A percentile compares a stretch with the other conserved stretches of the same genome.
Evolutionary conservation across 2,888 invertebrate genomes (phyloP).

Genomic region (Scaptomyza parva): DNA sequence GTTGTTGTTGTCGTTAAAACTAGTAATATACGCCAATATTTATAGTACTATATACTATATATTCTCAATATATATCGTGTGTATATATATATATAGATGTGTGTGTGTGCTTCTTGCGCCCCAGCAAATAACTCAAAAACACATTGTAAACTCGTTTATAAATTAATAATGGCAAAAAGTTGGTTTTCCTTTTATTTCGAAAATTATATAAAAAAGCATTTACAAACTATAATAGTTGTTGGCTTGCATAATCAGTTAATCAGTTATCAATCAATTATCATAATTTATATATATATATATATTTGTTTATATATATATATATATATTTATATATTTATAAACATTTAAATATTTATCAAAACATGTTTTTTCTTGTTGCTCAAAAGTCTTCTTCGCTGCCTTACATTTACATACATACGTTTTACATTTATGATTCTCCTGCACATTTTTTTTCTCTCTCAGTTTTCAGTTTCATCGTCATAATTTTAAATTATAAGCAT

Average conservation of each 20-base stretch:
- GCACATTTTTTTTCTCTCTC: slow-evolving; percentile 35
- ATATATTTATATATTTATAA: slow-evolving; percentile 64
- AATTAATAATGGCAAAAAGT: slow-evolving; percentile 77
- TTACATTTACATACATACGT: slow-evolving; percentile 73
- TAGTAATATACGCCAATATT: slow-evolving; percentile 71
- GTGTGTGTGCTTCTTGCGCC: slow-evolving; percentile 38
- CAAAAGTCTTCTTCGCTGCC: slow-evolving; percentile 79
- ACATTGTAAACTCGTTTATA: slow-evolving; percentile 61
- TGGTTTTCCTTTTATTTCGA: slow-evolving; percentile 71
- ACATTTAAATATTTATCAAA: slow-evolving; percentile 82
- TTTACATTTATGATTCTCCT: slow-evolving; percentile 70
- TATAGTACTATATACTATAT: slow-evolving; percentile 51
- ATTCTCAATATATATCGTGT: slow-evolving; percentile 54
- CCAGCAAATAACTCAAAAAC: slow-evolving; percentile 62
- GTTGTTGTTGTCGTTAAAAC: slow-evolving; percentile 50
- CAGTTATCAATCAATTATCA: slow-evolving; percentile 56
- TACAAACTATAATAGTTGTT: slow-evolving; percentile 80
- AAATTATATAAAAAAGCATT: slow-evolving; percentile 80
- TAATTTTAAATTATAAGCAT: slow-evolving; percentile 66
- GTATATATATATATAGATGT: slow-evolving; percentile 37
- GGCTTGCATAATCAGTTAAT: slow-evolving; percentile 76
- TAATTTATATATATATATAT: slow-evolving; percentile 59
- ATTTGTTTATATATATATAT: no score
- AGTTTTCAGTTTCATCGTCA: slow-evolving; percentile 25
- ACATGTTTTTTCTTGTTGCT: slow-evolving; percentile 82